These are phyloP conservation scores for Sinonovacula constricta DNA, from an alignment of 1,140 invertebrate species.

Conservation along the genomic window DNA sequence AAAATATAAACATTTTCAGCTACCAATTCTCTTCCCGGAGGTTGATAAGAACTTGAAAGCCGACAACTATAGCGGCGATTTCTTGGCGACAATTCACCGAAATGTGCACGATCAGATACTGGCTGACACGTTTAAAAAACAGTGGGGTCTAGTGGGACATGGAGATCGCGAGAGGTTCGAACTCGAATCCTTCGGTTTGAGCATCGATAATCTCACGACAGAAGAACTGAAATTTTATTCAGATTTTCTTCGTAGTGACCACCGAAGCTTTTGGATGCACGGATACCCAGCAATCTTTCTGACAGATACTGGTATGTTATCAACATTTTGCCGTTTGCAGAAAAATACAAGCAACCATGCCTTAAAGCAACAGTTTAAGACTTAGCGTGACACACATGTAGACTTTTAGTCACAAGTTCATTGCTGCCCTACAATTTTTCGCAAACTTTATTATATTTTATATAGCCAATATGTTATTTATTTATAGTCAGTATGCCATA, in stretches of 20 bases:
- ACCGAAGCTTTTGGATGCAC: conserved; percentile 27
- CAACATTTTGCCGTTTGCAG: no score
- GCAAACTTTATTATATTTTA: background rate
- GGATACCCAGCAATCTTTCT: conserved; percentile 37
- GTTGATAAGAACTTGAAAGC: no score
- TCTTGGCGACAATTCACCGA: conserved; percentile 1
- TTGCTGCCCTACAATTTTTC: background rate
- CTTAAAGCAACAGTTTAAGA: background rate
- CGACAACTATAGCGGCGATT: conserved; percentile 1
- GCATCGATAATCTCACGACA: no score
- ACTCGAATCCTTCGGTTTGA: conserved; percentile 12
- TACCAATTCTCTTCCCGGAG: no score
- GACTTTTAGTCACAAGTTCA: background rate
- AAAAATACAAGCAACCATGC: no score
- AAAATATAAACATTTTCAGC: no score
- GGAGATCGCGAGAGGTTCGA: background rate
- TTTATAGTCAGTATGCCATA: no score
- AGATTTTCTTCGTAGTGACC: conserved; percentile 37
- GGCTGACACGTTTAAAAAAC: background rate
- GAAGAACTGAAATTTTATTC: background rate
- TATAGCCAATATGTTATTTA: no score
- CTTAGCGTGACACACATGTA: background rate
- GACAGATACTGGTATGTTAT: conserved; percentile 51
- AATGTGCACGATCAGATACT: background rate
- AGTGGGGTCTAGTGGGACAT: background rate